Evolutionary conservation across 2,113 vertebrate species (phyloP).

Genomic region (Paramormyrops kingsleyae): DNA sequence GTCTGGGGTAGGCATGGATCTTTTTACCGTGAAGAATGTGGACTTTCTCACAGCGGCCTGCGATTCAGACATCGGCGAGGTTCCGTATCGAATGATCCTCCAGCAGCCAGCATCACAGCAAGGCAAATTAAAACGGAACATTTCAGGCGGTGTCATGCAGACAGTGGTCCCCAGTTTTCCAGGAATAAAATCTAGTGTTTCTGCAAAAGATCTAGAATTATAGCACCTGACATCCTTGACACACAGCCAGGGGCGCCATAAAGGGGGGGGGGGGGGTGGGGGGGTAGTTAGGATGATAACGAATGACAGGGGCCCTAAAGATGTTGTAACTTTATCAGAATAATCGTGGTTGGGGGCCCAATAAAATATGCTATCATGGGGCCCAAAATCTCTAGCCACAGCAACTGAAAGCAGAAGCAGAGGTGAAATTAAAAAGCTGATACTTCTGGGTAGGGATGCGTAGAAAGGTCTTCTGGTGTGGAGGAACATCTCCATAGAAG

Average conservation of each 20-base stretch:
- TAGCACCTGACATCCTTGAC: not conserved
- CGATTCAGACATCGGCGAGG: not conserved
- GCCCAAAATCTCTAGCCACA: not conserved
- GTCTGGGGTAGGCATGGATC: not conserved
- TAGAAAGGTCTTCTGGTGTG: not conserved
- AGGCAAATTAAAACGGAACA: not conserved
- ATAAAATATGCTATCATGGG: not conserved
- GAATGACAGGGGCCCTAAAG: not conserved
- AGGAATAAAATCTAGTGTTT: not conserved
- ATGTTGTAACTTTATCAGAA: not conserved
- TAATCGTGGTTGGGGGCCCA: not conserved
- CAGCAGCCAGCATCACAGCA: not conserved
- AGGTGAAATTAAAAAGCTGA: not conserved
- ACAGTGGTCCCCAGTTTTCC: not conserved
- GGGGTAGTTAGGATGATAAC: not conserved
- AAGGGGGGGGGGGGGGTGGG: not conserved
- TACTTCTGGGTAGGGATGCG: not conserved
- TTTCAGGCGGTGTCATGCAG: not conserved
- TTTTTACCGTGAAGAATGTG: not conserved
- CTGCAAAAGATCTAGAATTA: not conserved
- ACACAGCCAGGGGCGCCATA: not conserved
- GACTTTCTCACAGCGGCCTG: not conserved
- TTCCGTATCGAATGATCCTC: slow-evolving; percentile 5
- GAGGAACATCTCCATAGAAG: not conserved
- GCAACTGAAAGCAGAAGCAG: not conserved